Conservation (phyloP, 2,797 vertebrate species). For the Tenualosa ilisha region DNA sequence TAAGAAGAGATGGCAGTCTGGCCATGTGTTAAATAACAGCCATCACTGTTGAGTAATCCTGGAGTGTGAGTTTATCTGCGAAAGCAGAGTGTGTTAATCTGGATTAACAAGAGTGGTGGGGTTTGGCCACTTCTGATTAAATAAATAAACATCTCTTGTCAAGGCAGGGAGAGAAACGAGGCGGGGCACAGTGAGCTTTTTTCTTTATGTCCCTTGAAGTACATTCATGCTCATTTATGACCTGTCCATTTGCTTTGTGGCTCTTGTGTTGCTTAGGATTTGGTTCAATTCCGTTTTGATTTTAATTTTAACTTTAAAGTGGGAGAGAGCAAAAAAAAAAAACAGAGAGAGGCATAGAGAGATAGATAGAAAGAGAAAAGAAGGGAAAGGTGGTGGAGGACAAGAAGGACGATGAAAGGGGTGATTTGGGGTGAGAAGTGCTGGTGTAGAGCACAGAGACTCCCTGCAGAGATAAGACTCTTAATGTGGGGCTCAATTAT, state of each 20-base stretch:
- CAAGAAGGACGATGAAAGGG: conserved; percentile 23
- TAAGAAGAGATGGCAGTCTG: background rate
- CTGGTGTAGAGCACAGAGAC: conserved; percentile 31
- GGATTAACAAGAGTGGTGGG: conserved; percentile 2
- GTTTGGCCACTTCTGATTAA: background rate
- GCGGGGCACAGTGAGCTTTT: background rate
- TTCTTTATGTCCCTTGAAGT: background rate
- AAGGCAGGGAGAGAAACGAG: background rate
- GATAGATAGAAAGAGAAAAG: background rate
- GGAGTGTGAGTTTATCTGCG: background rate
- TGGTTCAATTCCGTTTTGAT: background rate
- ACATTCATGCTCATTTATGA: background rate
- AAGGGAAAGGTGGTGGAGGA: background rate
- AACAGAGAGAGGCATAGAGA: background rate
- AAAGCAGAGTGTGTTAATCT: background rate
- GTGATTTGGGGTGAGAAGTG: conserved; percentile 43
- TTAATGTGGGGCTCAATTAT: conserved; percentile 36
- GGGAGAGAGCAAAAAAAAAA: background rate
- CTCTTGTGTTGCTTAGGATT: background rate
- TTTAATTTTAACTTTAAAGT: background rate
- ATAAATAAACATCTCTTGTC: background rate
- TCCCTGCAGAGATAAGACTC: conserved; percentile 35
- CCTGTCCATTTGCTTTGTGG: background rate
- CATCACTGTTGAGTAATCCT: background rate
- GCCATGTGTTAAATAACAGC: background rate